Base-by-base conservation (phyloP, 2,888 invertebrate genomes). In the Flexamia atlantica region DNA sequence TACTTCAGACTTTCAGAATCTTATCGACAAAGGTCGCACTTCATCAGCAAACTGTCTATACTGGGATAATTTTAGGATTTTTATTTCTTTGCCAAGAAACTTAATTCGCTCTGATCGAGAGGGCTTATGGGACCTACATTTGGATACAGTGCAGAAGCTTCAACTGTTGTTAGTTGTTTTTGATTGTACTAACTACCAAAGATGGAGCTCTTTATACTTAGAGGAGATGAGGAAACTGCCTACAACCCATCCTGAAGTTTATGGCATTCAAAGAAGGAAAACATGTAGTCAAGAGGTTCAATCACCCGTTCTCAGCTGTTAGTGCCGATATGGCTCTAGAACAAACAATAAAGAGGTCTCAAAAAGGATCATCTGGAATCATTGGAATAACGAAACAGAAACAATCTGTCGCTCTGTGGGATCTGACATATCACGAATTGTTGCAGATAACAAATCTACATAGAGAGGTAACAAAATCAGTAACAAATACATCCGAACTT, bases 161-260 rank as follows among this genome's bases (percentile, higher is more conserved):
- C 53, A 53, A 53, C 53, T n/a, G n/a, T 12, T 53, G 17, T 53
- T 53, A 12, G 53, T 17, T 4, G 53, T 53, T 53, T 53, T 53
- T 53, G 53, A 53, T 17, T n/a, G 53, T 53, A 53, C n/a, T 4
- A 53, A 53, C 17, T 53, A 53, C 53, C 53, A 53, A 17, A 12
- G 53, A 17, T 53, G 53, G 53, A 12, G 10, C n/a, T 53, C 53
- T 12, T 17, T 53, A 17, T 53, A 53, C 53, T 53, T 53, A 53
- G 53, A 53, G 17, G 53, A 53, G 10, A 53, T 53, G 53, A 53
- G 53, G n/a, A 53, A 53, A n/a, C n/a, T 53, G 53, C 53, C 53
- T n/a, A 17, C 9, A 53, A 53, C 53, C 4, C 10, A 7, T 53
- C 53, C 53, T 12, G 53, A 53, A 53, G 53, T 53, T 53, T 53